Base-by-base conservation (phyloP, 2,888 invertebrate species). In the Prionchulus punctatus region DNA sequence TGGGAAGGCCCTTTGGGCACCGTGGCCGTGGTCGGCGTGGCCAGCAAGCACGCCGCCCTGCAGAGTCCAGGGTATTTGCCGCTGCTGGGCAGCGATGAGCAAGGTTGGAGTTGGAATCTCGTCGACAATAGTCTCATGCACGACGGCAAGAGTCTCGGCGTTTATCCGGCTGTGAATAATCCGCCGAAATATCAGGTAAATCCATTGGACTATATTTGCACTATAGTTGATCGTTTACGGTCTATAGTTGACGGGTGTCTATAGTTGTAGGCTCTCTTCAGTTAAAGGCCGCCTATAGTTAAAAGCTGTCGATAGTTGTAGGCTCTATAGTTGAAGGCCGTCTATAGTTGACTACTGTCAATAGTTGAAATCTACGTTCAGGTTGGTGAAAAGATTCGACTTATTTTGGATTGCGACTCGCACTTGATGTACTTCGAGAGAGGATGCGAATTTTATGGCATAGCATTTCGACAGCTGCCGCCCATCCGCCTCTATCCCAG, bases 91-190 rank as follows among this genome's bases (percentile, higher is more conserved):
- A 85, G 87, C 2, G 91, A 96, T 76, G 88, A 90, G 71, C 86
- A 94, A 72, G 92, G 91, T 68, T 98, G 96, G 96, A 96, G 96
- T 18, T 98, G 96, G 96, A 96, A 96, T 79, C 79, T 98, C 65
- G 94, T 96, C 53, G 94, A 96, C 76, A 96, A 94, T 78, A 84
- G 87, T 76, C 80, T 96, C 64, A 77, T 94, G 65, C 94, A 98
- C 73, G 91, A 92, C 78, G 94, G 94, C 55, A 86, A 90, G 74
- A 84, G 85, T 62, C 86, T 88, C 75, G 91, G 90, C 61, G 87
- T 85, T 71, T 94, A 89, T 77, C 92, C 94, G 45, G 76, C 86
- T 60, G 77, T 91, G 60, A 94, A 87, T 75, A 96, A 96, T 77
- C 64, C 69, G 3, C 69, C 68, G 3, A 92, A 90, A 77, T 96